phyloP scores from a whole-genome alignment of 1,140 invertebrate species.

The Oncopodura yosiiana region DNA sequence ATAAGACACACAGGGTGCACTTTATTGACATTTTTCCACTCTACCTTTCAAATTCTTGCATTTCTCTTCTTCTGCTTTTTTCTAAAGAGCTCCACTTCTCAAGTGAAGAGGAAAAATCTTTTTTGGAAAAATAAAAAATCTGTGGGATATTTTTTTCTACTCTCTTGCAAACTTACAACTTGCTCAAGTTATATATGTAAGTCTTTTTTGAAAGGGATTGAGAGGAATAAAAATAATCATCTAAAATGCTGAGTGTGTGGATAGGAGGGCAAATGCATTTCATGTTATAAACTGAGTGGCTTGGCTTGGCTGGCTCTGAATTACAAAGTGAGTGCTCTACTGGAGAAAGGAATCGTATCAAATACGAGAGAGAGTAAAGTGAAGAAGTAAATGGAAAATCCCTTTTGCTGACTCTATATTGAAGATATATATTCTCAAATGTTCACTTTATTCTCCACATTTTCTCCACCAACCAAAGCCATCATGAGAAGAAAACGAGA shows the following conservation, averaged over 20 bases:
- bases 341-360: not conserved
- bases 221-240: constrained; percentile 18
- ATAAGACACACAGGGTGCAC: too few species aligned
- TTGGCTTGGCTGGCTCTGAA: not conserved
- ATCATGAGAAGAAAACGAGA: not conserved
- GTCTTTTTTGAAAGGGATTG: constrained; percentile 4
- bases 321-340: not conserved
- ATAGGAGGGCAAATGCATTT: constrained; percentile 15
- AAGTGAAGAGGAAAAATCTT: not conserved
- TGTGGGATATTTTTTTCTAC: not conserved
- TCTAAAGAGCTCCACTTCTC: not conserved
- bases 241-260: constrained; percentile 24
- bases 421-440: constrained; percentile 25
- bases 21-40: not conserved
- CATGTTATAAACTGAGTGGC: not conserved
- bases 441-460: constrained; percentile 26
- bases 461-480: constrained; percentile 17
- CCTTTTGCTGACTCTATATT: constrained; percentile 25
- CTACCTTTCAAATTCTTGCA: not conserved
- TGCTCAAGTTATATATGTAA: constrained; percentile 10
- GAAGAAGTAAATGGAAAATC: constrained; percentile 25
- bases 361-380: not conserved
- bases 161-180: constrained; percentile 7
- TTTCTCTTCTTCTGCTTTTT: not conserved
- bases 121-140: not conserved